A percentile compares a stretch with the other conserved stretches of the same genome.
Evolutionary conservation across 2,113 vertebrate species (phyloP).

Genomic region (Patagioenas fasciata): DNA sequence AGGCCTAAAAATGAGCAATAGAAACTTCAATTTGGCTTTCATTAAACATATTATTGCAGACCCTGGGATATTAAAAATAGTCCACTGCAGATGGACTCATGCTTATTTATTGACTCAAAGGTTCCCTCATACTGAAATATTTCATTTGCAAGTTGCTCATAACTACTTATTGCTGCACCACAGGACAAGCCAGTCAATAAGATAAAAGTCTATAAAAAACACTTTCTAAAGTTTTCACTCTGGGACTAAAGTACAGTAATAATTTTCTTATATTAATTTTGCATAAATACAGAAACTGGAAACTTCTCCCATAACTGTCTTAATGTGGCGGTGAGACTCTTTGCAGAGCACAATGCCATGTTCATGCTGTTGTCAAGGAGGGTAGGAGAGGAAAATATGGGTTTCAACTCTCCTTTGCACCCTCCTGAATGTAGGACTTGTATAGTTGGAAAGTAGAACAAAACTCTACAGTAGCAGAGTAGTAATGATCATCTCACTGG

Average conservation of each 20-base stretch:
- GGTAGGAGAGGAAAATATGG: background rate
- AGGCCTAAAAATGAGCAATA: background rate
- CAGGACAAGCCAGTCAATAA: background rate
- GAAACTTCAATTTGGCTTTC: background rate
- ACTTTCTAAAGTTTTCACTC: background rate
- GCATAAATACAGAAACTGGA: background rate
- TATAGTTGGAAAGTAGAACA: background rate
- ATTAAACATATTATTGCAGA: background rate
- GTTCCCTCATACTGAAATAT: background rate
- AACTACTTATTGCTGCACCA: background rate
- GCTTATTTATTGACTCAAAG: background rate
- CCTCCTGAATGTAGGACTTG: background rate
- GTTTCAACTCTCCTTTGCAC: background rate
- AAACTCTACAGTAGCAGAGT: accelerated
- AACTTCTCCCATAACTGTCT: background rate
- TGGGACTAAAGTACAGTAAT: background rate
- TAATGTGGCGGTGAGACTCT: background rate
- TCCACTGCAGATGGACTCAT: background rate
- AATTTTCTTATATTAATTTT: background rate
- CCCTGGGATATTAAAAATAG: slow-evolving; percentile 11
- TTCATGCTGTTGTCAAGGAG: background rate
- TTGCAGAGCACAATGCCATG: background rate
- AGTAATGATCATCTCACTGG: background rate
- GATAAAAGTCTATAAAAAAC: background rate
- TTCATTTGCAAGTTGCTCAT: background rate